Evolutionary conservation across 2,797 vertebrate species (phyloP).

Genomic region (Crenuchus spilurus): DNA sequence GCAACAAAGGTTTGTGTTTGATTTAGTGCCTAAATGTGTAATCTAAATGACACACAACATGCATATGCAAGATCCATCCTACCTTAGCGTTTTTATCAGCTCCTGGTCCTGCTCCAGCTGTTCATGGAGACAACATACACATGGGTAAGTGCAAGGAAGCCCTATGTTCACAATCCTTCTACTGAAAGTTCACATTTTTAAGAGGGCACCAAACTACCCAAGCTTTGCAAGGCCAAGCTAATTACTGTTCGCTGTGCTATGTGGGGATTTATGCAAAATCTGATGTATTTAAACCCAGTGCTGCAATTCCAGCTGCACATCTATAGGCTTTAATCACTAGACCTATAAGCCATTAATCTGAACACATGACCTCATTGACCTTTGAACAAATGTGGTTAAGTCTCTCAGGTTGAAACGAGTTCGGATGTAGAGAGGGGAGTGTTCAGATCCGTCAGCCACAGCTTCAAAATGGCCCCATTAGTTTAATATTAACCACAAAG

Average conservation of each 20-base stretch:
- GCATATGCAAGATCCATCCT: not conserved
- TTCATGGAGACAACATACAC: conserved; percentile 30
- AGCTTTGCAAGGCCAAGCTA: not conserved
- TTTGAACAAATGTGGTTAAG: not conserved
- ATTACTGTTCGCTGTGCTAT: not conserved
- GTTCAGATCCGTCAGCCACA: not conserved
- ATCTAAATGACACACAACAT: not conserved
- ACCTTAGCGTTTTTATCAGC: conserved; percentile 58
- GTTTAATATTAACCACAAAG: conserved; percentile 4
- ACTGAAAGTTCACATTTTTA: not conserved
- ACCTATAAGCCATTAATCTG: not conserved
- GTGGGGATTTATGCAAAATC: not conserved
- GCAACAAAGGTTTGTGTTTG: too few species aligned
- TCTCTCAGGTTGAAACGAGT: not conserved
- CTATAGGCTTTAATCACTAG: conserved; percentile 1
- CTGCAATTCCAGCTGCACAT: not conserved
- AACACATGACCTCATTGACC: conserved; percentile 5
- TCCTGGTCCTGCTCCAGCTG: conserved; percentile 53
- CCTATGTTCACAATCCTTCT: not conserved
- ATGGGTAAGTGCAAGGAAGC: conserved; percentile 24
- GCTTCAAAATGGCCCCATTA: conserved; percentile 1
- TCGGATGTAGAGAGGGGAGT: not conserved
- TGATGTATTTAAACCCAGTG: not conserved
- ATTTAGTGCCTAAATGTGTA: not conserved
- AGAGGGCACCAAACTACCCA: not conserved